Base-by-base conservation (phyloP, 2,113 vertebrate species). In the Megaceryle torquata region DNA sequence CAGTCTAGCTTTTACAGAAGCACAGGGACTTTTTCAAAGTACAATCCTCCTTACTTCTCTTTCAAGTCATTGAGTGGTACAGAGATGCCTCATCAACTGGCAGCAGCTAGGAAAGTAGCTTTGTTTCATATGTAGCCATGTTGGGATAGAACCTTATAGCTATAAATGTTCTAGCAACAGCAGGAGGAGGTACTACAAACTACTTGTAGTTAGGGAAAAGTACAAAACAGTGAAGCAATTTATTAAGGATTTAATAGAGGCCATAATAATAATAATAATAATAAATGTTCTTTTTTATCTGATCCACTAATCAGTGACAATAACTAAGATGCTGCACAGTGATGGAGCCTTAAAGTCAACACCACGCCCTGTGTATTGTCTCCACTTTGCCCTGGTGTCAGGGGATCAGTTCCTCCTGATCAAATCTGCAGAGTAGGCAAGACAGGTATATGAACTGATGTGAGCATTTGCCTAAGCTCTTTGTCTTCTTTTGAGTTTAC, bases 331-430 rank as follows among this genome's bases (percentile, higher is more conserved):
- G 59, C 51, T 82, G 67, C 37, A 48, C 43, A 25, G 37, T 44
- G 37, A 65, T 51, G 54, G 28, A 93, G 4, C 37, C 59, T 83
- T 68, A 74, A 80, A 88, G 11, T 13, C 60, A 69, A 69, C 17
- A 11, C 14, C 22, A 72, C 2, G 2, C 6, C 0, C 13, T 20
- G 5, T 4, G 5, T 44, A 26, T 39, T 39, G 3, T 29, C 29
- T 89, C 35, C 44, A 33, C n/a, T 13, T 51, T 83, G 22, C 13
- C 19, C 12, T n/a, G 31, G 26, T 82, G 16, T 26, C 44, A 68
- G 3, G 0, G 24, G 2, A 2, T 50, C 68, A 37, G 37, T 54
- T 88, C 26, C 31, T 79, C 31, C 44, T 50, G 13, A 86, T 41
- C 35, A 82, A 43, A 79, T 56, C 57, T 93, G 33, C 48, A 74